A percentile compares a stretch with the other conserved stretches of the same genome.
phyloP scores from a whole-genome alignment of 2,113 vertebrate species.

The Neolamprologus toae region DNA sequence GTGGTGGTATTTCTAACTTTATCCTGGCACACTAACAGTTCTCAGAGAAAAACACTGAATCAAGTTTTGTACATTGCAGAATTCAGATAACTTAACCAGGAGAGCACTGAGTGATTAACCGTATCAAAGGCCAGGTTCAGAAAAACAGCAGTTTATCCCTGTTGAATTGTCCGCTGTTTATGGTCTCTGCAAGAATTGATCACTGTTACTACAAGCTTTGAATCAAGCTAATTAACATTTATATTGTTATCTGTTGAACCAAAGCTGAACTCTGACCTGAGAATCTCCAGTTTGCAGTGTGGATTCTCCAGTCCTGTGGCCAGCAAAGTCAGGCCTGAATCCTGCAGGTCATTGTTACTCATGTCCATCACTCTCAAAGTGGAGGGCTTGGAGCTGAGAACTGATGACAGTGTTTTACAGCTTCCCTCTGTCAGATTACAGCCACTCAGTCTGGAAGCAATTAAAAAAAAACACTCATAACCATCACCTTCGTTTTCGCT shows the following conservation, averaged over 20 bases:
- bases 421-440: background rate
- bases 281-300: background rate
- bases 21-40: background rate
- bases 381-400: background rate
- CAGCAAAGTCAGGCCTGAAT: background rate
- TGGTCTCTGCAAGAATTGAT: background rate
- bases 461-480: background rate
- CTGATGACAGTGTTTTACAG: background rate
- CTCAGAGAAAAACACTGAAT: background rate
- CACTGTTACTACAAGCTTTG: background rate
- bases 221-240: background rate
- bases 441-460: background rate
- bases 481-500: accelerated
- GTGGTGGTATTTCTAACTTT: background rate
- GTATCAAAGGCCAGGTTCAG: background rate
- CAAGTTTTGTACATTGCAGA: background rate
- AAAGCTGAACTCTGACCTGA: background rate
- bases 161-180: background rate
- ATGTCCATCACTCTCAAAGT: background rate
- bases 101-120: background rate
- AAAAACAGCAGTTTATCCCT: background rate
- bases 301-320: accelerated
- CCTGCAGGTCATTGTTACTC: background rate
- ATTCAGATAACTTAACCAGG: background rate
- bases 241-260: background rate